Percentiles rank a stretch among this genome's conserved stretches.
phyloP scores from a whole-genome alignment of 1,140 invertebrate species.

The Zaprionus nigranus region DNA sequence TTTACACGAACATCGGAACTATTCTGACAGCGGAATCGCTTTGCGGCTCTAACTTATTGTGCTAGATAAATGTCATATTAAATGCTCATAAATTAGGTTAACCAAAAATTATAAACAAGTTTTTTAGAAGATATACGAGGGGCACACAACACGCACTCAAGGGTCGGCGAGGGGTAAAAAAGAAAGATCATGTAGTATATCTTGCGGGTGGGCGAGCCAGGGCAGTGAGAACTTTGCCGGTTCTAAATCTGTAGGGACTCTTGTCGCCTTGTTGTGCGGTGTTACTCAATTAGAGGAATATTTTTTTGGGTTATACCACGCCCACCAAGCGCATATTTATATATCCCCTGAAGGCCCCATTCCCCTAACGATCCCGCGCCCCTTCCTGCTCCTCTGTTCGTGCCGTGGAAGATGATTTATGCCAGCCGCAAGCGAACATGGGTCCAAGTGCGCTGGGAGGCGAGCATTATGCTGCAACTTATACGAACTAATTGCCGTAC shows the following conservation, averaged over 20 bases:
- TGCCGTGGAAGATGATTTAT: slow-evolving; percentile 68
- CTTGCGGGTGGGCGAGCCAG: slow-evolving; percentile 39
- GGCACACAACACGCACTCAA: slow-evolving; percentile 45
- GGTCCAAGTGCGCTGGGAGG: slow-evolving; percentile 33
- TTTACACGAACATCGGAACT: slow-evolving; percentile 37
- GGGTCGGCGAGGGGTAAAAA: slow-evolving; percentile 41
- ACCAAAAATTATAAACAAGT: slow-evolving; percentile 51
- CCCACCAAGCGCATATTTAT: slow-evolving; percentile 43
- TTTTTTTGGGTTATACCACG: slow-evolving; percentile 53
- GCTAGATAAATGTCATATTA: slow-evolving; percentile 64
- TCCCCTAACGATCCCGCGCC: not conserved
- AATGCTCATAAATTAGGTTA: slow-evolving; percentile 65
- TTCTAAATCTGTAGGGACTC: slow-evolving; percentile 28
- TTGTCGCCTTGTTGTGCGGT: slow-evolving; percentile 40
- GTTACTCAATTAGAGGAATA: slow-evolving; percentile 74
- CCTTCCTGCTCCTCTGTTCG: slow-evolving; percentile 15
- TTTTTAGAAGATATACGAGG: slow-evolving; percentile 9
- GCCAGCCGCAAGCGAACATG: slow-evolving; percentile 71
- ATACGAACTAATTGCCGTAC: slow-evolving; percentile 82
- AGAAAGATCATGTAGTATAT: slow-evolving; percentile 39
- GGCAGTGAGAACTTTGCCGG: not conserved
- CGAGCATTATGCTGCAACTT: slow-evolving; percentile 58
- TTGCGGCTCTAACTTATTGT: slow-evolving; percentile 55
- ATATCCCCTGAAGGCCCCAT: not conserved
- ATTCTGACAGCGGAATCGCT: slow-evolving; percentile 46